Base-by-base conservation (phyloP, 2,113 vertebrate genomes). In the Muntiacus reevesi region DNA sequence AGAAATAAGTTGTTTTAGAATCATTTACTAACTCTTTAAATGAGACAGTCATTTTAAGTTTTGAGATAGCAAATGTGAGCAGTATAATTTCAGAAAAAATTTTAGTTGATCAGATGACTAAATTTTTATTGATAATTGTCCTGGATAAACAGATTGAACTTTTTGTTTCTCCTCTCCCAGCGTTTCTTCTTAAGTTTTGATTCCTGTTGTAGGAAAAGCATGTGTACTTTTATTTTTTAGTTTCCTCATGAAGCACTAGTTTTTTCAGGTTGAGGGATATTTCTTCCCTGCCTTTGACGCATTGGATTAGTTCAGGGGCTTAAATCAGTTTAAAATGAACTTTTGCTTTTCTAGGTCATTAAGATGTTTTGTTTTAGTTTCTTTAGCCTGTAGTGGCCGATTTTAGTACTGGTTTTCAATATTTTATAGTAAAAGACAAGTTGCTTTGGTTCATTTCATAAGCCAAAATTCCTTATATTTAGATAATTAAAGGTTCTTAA, bases 401-500 rank as follows among this genome's bases (percentile, higher is more conserved):
- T 25, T 97, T 94, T 90, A 97, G 84, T 82, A 89, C 84, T 96
- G 94, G 83, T 52, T 98, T 94, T 98, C 97, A 81, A 2, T 97
- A 91, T 95, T 94, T 95, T 97, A 76, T 88, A 88, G 71, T 81
- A 97, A 83, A 92, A 88, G 93, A 57, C 43, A 62, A 71, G 91
- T 84, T 83, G 50, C 79, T 93, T 89, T 91, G 87, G 55, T 95
- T 83, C 52, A 62, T 94, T 98, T 98, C 47, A 91, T 60, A 97
- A 98, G 90, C 40, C 94, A 84, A 82, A 96, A 97, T 64, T 95
- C 59, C 33, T 94, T 93, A 76, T 59, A 62, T 95, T 98, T 93
- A 95, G 97, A 81, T 96, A 91, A 89, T 97, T 96, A 91, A 96
- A 97, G 79, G 47, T 96, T 89, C 92, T 93, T 98, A 98, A 98